Conservation (phyloP, 2,113 vertebrate genomes). For the Sphaerodactylus townsendi region DNA sequence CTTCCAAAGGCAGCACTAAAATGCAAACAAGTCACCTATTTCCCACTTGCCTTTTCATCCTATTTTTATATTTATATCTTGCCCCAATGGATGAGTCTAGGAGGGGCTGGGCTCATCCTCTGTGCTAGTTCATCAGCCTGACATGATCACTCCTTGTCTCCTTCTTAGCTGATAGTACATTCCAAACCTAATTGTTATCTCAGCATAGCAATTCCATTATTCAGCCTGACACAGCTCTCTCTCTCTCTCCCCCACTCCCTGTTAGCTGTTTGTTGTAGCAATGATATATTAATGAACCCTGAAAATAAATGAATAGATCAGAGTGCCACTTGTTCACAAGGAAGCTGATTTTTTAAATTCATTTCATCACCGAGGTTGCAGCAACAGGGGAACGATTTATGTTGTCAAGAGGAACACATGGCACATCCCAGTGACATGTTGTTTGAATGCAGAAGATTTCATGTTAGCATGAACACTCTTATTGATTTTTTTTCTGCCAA, state of each 20-base stretch:
- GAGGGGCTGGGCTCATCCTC: conserved; percentile 40
- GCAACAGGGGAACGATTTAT: conserved; percentile 28
- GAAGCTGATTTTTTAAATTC: conserved; percentile 67
- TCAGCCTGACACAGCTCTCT: conserved; percentile 74
- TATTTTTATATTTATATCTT: background rate
- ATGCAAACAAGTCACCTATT: conserved; percentile 19
- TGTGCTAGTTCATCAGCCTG: conserved; percentile 49
- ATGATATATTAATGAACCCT: conserved; percentile 84
- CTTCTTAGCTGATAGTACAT: conserved; percentile 75
- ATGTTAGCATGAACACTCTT: background rate
- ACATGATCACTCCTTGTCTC: conserved; percentile 64
- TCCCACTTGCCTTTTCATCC: background rate
- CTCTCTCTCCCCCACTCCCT: conserved; percentile 36
- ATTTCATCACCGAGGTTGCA: conserved; percentile 64
- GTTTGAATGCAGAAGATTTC: background rate
- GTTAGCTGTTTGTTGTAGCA: conserved; percentile 79
- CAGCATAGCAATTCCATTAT: conserved; percentile 79
- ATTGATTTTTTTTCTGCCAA: conserved; percentile 32
- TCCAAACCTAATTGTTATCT: conserved; percentile 82
- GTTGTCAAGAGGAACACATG: conserved; percentile 27
- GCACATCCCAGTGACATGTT: background rate
- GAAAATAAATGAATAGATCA: conserved; percentile 79
- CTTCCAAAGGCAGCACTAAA: background rate
- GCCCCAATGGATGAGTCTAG: conserved; percentile 59
- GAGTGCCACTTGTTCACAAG: conserved; percentile 65